Evolutionary conservation across 1,140 invertebrate genomes (phyloP).

Genomic region (Muscidifurax raptorellus): DNA sequence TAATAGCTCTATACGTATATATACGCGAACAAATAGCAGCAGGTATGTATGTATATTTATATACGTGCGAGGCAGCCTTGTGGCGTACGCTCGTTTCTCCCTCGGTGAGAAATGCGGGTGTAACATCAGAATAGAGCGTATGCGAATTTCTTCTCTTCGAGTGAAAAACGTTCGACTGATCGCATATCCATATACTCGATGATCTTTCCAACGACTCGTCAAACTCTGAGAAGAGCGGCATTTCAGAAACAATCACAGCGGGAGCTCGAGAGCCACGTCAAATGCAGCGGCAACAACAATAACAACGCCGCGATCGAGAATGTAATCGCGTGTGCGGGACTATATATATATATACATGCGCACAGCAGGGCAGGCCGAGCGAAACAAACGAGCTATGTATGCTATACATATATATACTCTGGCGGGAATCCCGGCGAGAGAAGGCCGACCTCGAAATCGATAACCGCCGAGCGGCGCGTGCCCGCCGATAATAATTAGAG

Average conservation of each 20-base stretch:
- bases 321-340: conserved; percentile 26
- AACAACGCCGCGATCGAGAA: conserved; percentile 27
- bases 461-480: neutral
- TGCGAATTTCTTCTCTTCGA: neutral
- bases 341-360: neutral
- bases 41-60: too few relatives aligned
- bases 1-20: too few relatives aligned
- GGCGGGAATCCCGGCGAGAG: neutral
- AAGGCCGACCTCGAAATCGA: neutral
- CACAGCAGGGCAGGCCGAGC: neutral
- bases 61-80: too few relatives aligned
- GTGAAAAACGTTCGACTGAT: too few relatives aligned
- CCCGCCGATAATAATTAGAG: conserved; percentile 1
- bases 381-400: neutral
- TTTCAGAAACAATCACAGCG: too few relatives aligned
- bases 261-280: neutral
- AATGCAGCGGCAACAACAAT: neutral
- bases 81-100: too few relatives aligned
- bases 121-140: too few relatives aligned
- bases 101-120: too few relatives aligned
- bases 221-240: too few relatives aligned
- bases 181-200: too few relatives aligned
- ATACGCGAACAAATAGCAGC: too few relatives aligned
- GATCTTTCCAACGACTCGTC: too few relatives aligned
- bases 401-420: neutral